Base-by-base conservation (phyloP, 1,140 invertebrate species). In the Zophobas atratus region DNA sequence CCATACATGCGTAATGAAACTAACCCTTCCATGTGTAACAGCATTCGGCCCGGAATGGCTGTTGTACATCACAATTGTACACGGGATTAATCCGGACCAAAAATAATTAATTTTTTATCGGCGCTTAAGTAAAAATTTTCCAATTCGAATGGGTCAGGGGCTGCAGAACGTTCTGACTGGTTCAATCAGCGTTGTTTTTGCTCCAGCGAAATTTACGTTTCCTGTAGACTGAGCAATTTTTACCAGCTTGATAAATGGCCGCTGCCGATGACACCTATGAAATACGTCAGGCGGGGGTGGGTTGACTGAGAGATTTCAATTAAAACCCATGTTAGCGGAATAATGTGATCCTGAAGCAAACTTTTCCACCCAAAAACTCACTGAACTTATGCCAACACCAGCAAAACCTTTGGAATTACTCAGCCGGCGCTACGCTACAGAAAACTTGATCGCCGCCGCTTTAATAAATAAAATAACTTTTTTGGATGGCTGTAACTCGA, bases 291-390 rank as follows among this genome's bases (percentile, higher is more conserved):
- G 79, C 67, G 60, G 73, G 76, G 55, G 75, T 70, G 77, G 82
- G 77, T 63, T 82, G 81, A 84, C 83, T 81, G 81, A 83, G 84
- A 83, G 82, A 84, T 84, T 85, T 85, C 84, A 85, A 85, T 85
- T 85, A 85, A 85, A 85, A 85, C 83, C 81, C 83, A 85, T 84
- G 84, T 85, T 83, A 81, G 84, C 81, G 84, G 84, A 85, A 85
- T 85, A 85, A 85, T 83, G 77, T 79, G 84, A 81, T 46, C 71
- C 71, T n/a, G 71, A 73, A 36, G 36, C 71, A 33, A 73, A 73
- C 71, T 73, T 73, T 73, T 43, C 49, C 38, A 38, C 2, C 71
- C 49, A 73, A 73, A 73, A 73, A 73, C 49, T 48, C 38, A 43
- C 55, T 36, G 71, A 73, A 73, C 49, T 73, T 73, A 55, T 55